Conservation (phyloP, 30 jellyfish, hydroid and myxozoan genomes). For the Chrysaora quinquecirrha region DNA sequence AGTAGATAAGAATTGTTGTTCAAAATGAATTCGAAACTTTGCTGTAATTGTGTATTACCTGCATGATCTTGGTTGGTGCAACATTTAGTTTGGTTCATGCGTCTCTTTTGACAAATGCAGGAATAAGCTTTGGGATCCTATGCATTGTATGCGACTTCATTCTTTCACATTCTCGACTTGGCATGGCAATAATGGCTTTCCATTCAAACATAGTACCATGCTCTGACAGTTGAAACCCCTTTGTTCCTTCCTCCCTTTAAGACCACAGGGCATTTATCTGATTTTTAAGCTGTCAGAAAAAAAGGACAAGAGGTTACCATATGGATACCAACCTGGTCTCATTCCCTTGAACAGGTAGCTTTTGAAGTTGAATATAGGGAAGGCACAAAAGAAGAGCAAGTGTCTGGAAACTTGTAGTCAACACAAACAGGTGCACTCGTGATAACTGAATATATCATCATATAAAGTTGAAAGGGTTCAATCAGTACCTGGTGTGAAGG, state of each 20-base stretch:
- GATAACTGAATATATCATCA: too few species aligned
- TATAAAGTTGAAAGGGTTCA: too few species aligned
- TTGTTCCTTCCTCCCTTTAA: neutral
- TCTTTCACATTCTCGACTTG: neutral
- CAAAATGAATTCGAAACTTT: too few species aligned
- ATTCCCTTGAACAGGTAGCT: too few species aligned
- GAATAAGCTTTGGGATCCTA: neutral
- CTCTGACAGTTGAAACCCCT: neutral
- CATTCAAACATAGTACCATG: neutral
- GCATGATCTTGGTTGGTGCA: constrained; percentile 11
- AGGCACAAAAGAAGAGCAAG: too few species aligned
- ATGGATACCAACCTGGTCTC: too few species aligned
- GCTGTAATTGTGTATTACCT: neutral
- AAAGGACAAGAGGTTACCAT: too few species aligned
- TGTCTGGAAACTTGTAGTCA: too few species aligned
- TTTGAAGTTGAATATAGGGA: too few species aligned
- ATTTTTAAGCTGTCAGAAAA: neutral
- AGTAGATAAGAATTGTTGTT: too few species aligned
- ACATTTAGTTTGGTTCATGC: neutral
- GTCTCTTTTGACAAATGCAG: neutral
- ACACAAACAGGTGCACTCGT: too few species aligned
- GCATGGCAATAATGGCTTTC: neutral
- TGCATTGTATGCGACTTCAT: neutral
- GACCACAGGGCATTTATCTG: neutral
- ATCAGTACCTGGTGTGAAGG: too few species aligned